These are phyloP conservation scores for Thereva nobilitata DNA, from an alignment of 2,888 invertebrate species.

Conservation along the genomic window DNA sequence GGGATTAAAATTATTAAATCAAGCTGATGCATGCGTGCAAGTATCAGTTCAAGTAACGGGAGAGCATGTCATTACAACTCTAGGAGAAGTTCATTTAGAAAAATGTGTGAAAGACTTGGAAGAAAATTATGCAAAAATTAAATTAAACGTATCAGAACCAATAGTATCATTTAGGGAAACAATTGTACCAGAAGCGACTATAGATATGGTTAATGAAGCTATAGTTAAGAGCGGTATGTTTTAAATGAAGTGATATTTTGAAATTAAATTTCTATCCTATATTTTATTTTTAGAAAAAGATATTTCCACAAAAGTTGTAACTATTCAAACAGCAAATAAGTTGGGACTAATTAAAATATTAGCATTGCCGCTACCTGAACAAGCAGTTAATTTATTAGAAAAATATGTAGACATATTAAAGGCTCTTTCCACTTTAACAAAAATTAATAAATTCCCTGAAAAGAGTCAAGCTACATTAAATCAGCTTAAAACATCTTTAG, in stretches of 20 bases:
- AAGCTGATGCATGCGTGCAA: conserved; percentile 88
- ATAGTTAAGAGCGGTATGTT: conserved; percentile 65
- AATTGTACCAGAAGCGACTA: conserved; percentile 75
- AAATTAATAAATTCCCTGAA: conserved; percentile 49
- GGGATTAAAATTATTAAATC: conserved; percentile 84
- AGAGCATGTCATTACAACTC: conserved; percentile 91
- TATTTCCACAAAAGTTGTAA: conserved; percentile 62
- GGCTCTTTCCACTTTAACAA: conserved; percentile 48
- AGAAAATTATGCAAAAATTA: conserved; percentile 78
- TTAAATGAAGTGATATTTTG: not conserved
- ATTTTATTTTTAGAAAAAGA: conserved; percentile 52
- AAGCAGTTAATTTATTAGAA: conserved; percentile 72
- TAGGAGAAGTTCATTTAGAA: conserved; percentile 96
- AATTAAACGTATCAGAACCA: conserved; percentile 89
- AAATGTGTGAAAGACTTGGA: conserved; percentile 92
- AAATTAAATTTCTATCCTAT: conserved; percentile 34
- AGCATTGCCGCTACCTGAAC: conserved; percentile 75
- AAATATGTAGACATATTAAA: conserved; percentile 72
- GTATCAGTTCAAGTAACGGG: conserved; percentile 91
- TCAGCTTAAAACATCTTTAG: conserved; percentile 62
- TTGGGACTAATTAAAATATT: conserved; percentile 72
- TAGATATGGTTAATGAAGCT: conserved; percentile 84
- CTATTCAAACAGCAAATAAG: conserved; percentile 71
- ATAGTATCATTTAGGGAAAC: conserved; percentile 97
- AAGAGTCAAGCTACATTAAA: conserved; percentile 48